phyloP scores from a whole-genome alignment of 2,113 vertebrate species.

The Rhea pennata region DNA sequence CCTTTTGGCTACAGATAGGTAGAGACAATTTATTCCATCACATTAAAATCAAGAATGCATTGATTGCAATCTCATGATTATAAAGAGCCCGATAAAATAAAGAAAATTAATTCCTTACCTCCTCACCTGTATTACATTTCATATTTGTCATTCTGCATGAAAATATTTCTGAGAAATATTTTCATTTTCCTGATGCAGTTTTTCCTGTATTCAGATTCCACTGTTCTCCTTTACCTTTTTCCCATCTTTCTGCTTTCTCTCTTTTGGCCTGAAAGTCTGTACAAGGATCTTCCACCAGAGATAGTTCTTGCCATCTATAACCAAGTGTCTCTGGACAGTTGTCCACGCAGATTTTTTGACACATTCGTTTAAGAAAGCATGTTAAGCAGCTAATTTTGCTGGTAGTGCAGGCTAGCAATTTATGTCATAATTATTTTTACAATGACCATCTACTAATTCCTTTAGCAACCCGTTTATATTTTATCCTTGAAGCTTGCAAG shows the following conservation, averaged over 20 bases:
- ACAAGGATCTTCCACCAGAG: neutral
- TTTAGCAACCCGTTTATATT: neutral
- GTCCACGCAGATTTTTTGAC: neutral
- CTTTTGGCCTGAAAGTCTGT: neutral
- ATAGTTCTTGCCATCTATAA: neutral
- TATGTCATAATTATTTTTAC: neutral
- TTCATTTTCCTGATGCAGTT: neutral
- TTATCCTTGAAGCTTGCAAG: neutral
- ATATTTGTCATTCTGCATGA: neutral
- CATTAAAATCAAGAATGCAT: neutral
- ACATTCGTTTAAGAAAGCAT: neutral
- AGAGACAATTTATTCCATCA: neutral
- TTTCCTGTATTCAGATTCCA: neutral
- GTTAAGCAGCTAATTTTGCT: neutral
- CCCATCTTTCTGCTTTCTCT: neutral
- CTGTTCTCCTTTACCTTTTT: neutral
- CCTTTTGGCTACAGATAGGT: neutral
- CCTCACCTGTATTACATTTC: neutral
- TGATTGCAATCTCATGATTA: neutral
- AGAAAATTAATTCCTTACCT: neutral
- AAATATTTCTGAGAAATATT: neutral
- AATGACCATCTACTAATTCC: neutral
- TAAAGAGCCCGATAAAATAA: neutral
- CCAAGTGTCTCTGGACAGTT: neutral
- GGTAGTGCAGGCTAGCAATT: neutral